phyloP scores from a whole-genome alignment of 2,888 invertebrate genomes.

The Amiota mariae region DNA sequence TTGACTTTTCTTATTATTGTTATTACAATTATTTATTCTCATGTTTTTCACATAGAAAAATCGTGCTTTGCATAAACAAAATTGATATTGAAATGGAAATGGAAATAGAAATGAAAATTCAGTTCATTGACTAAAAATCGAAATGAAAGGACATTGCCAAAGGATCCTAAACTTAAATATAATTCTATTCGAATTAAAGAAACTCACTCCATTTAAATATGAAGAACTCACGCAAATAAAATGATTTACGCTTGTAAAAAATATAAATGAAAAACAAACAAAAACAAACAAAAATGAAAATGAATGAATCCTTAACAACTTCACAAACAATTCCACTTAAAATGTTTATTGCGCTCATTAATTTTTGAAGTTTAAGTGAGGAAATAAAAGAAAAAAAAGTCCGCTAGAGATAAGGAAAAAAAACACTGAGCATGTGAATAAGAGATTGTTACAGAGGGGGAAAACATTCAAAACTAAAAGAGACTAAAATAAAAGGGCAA shows the following conservation, averaged over 20 bases:
- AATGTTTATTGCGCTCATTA: slow-evolving; percentile 68
- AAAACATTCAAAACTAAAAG: too few species aligned
- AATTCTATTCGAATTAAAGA: background rate
- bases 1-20: background rate
- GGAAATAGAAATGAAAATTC: too few species aligned
- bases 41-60: background rate
- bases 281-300: too few species aligned
- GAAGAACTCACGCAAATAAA: slow-evolving; percentile 20
- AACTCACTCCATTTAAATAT: background rate
- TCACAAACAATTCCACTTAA: slow-evolving; percentile 67
- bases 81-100: background rate
- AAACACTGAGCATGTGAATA: background rate
- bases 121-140: too few species aligned
- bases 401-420: background rate
- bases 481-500: too few species aligned
- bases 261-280: background rate
- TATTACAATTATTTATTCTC: too few species aligned
- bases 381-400: background rate
- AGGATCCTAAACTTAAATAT: background rate
- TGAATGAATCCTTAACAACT: slow-evolving; percentile 54
- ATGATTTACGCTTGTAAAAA: slow-evolving; percentile 60
- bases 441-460: too few species aligned
- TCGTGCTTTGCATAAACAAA: slow-evolving; percentile 7
- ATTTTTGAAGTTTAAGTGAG: slow-evolving; percentile 46
- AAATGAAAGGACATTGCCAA: too few species aligned